A percentile compares a stretch with the other conserved stretches of the same genome.
phyloP scores from a whole-genome alignment of 1,140 invertebrate genomes.

The Drosophila bipectinata region DNA sequence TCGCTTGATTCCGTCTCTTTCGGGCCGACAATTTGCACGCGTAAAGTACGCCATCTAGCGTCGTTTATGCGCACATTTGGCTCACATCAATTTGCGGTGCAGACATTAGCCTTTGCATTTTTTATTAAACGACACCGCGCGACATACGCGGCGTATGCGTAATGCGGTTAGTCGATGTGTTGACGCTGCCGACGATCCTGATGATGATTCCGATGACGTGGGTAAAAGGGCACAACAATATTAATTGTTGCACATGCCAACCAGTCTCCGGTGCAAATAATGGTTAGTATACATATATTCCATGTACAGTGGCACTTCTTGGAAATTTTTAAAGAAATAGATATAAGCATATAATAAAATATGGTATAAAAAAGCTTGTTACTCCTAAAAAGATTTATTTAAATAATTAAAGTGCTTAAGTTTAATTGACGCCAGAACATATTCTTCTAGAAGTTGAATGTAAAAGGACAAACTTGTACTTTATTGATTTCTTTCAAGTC shows the following conservation, averaged over 20 bases:
- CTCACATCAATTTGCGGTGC: conserved; percentile 76
- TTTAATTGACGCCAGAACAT: too few relatives aligned
- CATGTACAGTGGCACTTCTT: conserved; percentile 6
- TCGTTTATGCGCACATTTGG: conserved; percentile 78
- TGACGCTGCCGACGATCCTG: conserved; percentile 36
- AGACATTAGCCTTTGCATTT: conserved; percentile 76
- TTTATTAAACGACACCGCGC: conserved; percentile 66
- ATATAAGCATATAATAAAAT: too few relatives aligned
- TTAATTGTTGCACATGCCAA: conserved; percentile 64
- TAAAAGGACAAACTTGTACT: too few relatives aligned
- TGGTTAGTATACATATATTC: not conserved
- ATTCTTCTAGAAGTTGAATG: too few relatives aligned
- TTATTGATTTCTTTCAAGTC: not conserved
- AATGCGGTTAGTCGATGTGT: conserved; percentile 48
- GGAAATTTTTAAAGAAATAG: not conserved
- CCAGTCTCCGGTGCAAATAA: not conserved
- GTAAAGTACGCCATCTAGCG: conserved; percentile 75
- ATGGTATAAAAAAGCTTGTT: too few relatives aligned
- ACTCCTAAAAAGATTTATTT: too few relatives aligned
- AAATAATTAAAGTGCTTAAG: too few relatives aligned
- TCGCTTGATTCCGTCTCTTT: conserved; percentile 24
- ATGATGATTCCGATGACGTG: conserved; percentile 22
- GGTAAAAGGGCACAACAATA: conserved; percentile 33
- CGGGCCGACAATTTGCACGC: conserved; percentile 66
- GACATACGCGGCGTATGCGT: conserved; percentile 63